These are phyloP conservation scores for Cryptoblepharus egeriae DNA, from an alignment of 2,797 vertebrate species.

Conservation along the genomic window DNA sequence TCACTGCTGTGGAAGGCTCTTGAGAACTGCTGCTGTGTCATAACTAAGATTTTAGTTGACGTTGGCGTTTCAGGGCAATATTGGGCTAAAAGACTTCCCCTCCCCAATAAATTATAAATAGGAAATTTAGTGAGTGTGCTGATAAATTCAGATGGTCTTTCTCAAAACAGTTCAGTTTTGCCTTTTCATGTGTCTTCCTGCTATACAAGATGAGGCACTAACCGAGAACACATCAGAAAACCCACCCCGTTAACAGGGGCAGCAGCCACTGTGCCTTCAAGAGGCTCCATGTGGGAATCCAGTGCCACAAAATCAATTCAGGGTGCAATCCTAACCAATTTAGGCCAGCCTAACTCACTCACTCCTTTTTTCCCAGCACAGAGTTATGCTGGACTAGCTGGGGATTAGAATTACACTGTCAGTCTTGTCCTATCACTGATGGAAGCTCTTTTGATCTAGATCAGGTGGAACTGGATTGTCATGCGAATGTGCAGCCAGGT, in stretches of 20 bases:
- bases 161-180: background rate
- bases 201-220: background rate
- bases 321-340: too few species aligned
- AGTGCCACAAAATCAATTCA: too few species aligned
- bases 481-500: background rate
- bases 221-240: too few species aligned
- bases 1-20: background rate
- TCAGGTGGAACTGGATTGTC: background rate
- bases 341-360: too few species aligned
- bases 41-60: accelerated
- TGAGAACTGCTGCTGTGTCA: background rate
- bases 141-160: background rate
- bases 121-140: background rate
- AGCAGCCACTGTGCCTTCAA: too few species aligned
- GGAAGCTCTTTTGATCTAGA: background rate
- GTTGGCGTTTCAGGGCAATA: slow-evolving; percentile 33
- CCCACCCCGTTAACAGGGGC: too few species aligned
- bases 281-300: too few species aligned
- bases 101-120: background rate
- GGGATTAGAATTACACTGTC: too few species aligned
- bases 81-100: background rate
- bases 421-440: background rate
- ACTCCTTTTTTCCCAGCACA: too few species aligned
- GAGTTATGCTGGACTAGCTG: too few species aligned
- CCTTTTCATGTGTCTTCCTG: background rate